Evolutionary conservation across 2,113 vertebrate species (phyloP).

Genomic region (Oryzias melastigma): DNA sequence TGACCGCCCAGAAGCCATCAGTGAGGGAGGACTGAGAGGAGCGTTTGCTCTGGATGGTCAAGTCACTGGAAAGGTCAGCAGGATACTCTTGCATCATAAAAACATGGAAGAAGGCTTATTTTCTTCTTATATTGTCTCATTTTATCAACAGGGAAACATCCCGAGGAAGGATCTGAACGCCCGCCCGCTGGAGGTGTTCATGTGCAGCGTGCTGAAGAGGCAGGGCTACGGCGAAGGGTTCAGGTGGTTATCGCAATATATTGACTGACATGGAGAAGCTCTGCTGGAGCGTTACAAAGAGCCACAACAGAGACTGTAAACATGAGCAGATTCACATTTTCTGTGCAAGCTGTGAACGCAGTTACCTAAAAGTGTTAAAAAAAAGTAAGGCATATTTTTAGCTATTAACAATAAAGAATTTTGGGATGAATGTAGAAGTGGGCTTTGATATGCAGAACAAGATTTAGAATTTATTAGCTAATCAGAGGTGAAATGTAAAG

Average conservation of each 20-base stretch:
- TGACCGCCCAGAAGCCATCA: slow-evolving; percentile 91
- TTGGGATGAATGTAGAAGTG: slow-evolving; percentile 21
- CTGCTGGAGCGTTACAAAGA: slow-evolving; percentile 9
- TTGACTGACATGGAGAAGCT: slow-evolving; percentile 81
- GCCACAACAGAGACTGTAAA: slow-evolving; percentile 18
- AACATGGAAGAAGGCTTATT: not conserved
- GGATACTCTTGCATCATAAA: not conserved
- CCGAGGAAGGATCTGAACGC: slow-evolving; percentile 87
- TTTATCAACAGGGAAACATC: slow-evolving; percentile 81
- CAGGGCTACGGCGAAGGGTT: slow-evolving; percentile 97
- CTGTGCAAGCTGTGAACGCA: slow-evolving; percentile 58
- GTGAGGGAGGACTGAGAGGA: slow-evolving; percentile 88
- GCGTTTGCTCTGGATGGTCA: slow-evolving; percentile 91
- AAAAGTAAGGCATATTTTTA: slow-evolving; percentile 20
- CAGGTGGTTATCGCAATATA: slow-evolving; percentile 95
- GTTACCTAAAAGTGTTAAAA: slow-evolving; percentile 22
- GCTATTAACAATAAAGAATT: slow-evolving; percentile 16
- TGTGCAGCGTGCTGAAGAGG: slow-evolving; percentile 95
- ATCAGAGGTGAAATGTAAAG: not conserved
- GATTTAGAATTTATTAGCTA: slow-evolving; percentile 11
- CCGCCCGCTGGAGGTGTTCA: slow-evolving; percentile 95
- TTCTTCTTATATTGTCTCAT: not conserved
- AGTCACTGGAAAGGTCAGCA: slow-evolving; percentile 87
- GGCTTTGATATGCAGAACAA: slow-evolving; percentile 11
- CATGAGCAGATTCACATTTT: slow-evolving; percentile 26